These are phyloP conservation scores for Antennarius striatus DNA, from an alignment of 2,113 vertebrate genomes.

Conservation along the genomic window DNA sequence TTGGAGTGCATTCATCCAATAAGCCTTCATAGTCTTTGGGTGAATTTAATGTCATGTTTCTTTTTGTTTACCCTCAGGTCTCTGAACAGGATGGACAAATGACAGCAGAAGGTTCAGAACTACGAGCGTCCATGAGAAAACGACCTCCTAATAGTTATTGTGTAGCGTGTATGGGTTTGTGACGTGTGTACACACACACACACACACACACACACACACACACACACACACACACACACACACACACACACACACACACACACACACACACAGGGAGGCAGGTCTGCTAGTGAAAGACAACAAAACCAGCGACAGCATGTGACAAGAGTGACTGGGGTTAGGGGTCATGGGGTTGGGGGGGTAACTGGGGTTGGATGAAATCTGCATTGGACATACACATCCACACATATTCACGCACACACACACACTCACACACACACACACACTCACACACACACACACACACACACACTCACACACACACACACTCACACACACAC, in stretches of 20 bases:
- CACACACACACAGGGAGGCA: not conserved
- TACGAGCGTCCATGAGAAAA: too few species aligned
- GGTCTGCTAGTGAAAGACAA: slow-evolving; percentile 22
- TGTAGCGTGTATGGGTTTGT: too few species aligned
- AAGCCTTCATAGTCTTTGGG: too few species aligned
- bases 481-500: too few species aligned
- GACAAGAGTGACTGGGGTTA: slow-evolving; percentile 29
- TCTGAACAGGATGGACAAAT: too few species aligned
- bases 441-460: too few species aligned
- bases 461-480: too few species aligned
- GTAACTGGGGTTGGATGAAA: slow-evolving; percentile 38
- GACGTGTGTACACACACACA: not conserved
- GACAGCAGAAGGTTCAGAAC: too few species aligned
- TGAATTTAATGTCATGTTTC: too few species aligned
- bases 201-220: not conserved
- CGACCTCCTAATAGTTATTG: too few species aligned
- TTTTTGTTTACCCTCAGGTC: too few species aligned
- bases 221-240: not conserved
- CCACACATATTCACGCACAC: slow-evolving; percentile 1
- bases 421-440: not conserved
- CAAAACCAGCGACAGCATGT: slow-evolving; percentile 37
- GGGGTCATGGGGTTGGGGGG: not conserved
- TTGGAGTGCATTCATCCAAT: too few species aligned
- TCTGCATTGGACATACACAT: slow-evolving; percentile 12
- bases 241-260: slow-evolving; percentile 4